Percentiles rank a stretch among this genome's conserved stretches.
Evolutionary conservation across 92 coral and sea anemone species (phyloP).

Genomic region (Parazoanthus swiftii): DNA sequence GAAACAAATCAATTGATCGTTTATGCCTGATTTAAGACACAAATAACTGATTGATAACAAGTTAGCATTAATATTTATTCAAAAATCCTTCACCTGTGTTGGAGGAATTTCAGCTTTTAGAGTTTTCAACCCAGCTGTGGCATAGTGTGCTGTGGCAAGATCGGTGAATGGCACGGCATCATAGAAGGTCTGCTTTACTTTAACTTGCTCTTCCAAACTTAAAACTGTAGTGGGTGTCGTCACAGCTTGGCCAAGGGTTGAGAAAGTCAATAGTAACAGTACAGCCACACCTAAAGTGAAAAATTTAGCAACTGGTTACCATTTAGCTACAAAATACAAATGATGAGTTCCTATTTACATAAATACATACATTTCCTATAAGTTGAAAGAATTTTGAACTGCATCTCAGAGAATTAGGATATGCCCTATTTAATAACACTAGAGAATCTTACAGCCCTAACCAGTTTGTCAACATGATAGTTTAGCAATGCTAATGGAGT

Average conservation of each 20-base stretch:
- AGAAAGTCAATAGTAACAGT: slow-evolving; percentile 70
- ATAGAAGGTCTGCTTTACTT: slow-evolving; percentile 71
- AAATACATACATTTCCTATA: too few species aligned
- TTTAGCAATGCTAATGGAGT: too few species aligned
- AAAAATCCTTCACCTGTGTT: slow-evolving; percentile 63
- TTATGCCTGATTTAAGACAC: too few species aligned
- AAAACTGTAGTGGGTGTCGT: slow-evolving; percentile 66
- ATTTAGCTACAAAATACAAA: not conserved
- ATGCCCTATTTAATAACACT: too few species aligned
- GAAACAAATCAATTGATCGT: too few species aligned
- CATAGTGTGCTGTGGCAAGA: slow-evolving; percentile 76
- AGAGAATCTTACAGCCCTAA: too few species aligned
- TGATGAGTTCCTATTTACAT: too few species aligned
- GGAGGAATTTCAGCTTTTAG: slow-evolving; percentile 86
- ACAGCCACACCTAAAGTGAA: slow-evolving; percentile 68
- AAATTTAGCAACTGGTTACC: not conserved
- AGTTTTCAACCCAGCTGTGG: slow-evolving; percentile 70
- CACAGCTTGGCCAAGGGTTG: slow-evolving; percentile 52
- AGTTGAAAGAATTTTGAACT: too few species aligned
- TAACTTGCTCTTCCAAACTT: slow-evolving; percentile 78
- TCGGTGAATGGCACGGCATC: slow-evolving; percentile 79
- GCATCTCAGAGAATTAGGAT: too few species aligned
- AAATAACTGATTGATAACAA: too few species aligned
- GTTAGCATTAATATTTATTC: not conserved
- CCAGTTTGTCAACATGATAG: too few species aligned